Evolutionary conservation across 2,797 vertebrate genomes (phyloP), one percentile per base, ranked within the genome.

Genomic region (Myotis pilosus): DNA sequence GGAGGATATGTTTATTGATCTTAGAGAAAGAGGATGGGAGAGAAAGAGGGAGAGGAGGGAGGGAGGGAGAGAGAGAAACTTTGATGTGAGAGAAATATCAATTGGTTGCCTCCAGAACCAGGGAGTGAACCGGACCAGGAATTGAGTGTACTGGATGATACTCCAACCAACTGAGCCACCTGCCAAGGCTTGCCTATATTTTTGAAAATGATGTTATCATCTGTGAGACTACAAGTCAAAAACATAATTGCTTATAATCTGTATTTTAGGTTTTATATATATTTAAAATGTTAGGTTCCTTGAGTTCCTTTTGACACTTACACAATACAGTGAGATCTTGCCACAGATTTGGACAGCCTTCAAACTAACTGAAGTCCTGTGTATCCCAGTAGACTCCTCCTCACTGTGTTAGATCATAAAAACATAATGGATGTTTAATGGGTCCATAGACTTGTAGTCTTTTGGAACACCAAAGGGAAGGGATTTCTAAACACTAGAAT

Each of bases 391-490:
- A 93, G 68, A 49, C 38, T 60, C n/a, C 60, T 78, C 47, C 49
- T 79, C 25, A 79, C 12, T 49, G 28, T 82, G 53, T 38, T 89
- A 86, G 68, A 88, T 33, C 57, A 86, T 88, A 68, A 84, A 69
- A 66, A 85, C 30, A 49, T 64, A 89, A 78, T 72, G 44, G 15
- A 20, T 72, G 33, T 93, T 92, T 89, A 83, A 64, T 66, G 47
- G 71, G 2, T 53, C 3, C 33, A 15, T 28, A 49, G 62, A 89
- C 64, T 76, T 81, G 36, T 79, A 83, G 19, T 87, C 51, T 75
- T 96, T 92, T 83, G 68, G 91, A 97, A 79, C 25, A 64, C n/a
- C 22, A 91, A 91, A 86, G 9, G 17, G 49, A 89, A 78, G n/a
- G 49, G 55, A 36, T 90, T 92, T 95, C 49, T 88, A 68, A 90